Conservation (phyloP, 2,797 vertebrate genomes). For the Rhinoraja longicauda region DNA sequence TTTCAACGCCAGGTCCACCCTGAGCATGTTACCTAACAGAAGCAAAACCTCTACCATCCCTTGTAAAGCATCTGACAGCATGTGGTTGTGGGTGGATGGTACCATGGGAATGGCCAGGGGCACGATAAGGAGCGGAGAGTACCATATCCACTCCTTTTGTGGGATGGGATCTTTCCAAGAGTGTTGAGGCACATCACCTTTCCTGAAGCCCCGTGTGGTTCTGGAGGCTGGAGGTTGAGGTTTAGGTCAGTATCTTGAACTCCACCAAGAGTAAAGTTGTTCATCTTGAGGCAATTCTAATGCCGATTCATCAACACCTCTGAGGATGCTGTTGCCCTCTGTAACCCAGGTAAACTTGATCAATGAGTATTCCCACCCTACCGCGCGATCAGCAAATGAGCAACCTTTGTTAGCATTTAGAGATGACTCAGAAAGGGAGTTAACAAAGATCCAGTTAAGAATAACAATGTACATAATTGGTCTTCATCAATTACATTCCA, state of each 20-base stretch:
- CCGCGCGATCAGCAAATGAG: neutral
- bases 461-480: neutral
- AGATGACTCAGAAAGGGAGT: neutral
- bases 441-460: neutral
- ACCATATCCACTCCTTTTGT: neutral
- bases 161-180: neutral
- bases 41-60: neutral
- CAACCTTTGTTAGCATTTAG: neutral
- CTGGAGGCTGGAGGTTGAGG: neutral
- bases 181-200: neutral
- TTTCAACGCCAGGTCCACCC: neutral
- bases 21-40: neutral
- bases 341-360: neutral
- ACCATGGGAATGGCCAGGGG: too few relatives aligned
- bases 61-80: neutral
- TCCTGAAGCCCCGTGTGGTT: neutral
- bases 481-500: neutral
- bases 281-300: neutral
- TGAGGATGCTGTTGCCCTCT: neutral
- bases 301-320: neutral
- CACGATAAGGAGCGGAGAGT: neutral
- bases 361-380: neutral
- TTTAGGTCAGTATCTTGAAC: neutral
- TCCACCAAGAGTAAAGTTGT: neutral
- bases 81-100: neutral